phyloP scores from a whole-genome alignment of 2,888 invertebrate species.

The Trichopria drosophilae region DNA sequence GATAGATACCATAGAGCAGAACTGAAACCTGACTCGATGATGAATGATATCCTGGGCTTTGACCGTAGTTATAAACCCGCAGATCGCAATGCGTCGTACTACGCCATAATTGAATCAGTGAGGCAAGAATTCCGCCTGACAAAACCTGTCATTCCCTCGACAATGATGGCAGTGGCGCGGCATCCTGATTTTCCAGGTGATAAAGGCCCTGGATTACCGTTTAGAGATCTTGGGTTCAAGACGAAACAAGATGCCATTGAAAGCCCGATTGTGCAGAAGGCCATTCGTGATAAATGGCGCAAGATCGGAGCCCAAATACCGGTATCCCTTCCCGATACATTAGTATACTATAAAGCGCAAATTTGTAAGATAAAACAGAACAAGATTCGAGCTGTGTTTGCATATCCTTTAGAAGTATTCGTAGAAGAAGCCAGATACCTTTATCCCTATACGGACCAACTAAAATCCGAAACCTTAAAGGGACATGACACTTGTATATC shows the following conservation, averaged over 20 bases:
- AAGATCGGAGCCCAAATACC: background rate
- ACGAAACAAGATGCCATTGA: background rate
- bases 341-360: background rate
- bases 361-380: background rate
- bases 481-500: no score
- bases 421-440: background rate
- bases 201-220: constrained; percentile 1
- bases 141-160: background rate
- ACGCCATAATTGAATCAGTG: background rate
- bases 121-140: background rate
- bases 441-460: background rate
- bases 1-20: background rate
- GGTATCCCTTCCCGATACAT: background rate
- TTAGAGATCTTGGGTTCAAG: background rate
- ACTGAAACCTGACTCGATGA: background rate
- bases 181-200: background rate
- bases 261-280: background rate
- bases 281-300: background rate
- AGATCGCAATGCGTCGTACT: background rate
- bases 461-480: background rate
- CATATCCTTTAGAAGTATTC: background rate
- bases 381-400: background rate
- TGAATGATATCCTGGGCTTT: background rate
- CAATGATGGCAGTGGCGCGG: background rate
- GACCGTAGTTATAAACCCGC: background rate